Conservation (phyloP, 2,113 vertebrate species). For the Rousettus leschenaultii region DNA sequence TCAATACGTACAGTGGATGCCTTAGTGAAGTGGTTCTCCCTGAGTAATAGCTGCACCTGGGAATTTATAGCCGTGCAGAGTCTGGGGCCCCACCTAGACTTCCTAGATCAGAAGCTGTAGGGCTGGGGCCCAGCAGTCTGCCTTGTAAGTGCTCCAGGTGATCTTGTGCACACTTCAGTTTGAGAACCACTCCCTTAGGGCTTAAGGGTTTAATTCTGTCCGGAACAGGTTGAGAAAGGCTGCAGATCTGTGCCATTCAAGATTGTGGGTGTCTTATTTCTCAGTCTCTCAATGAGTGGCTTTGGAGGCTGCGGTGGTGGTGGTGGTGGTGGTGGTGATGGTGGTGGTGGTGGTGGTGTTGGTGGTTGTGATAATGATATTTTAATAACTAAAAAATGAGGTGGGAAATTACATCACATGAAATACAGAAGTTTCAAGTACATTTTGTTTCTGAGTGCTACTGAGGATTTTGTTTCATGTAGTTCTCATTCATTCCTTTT, state of each 20-base stretch:
- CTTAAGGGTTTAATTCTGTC: not conserved
- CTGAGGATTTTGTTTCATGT: not conserved
- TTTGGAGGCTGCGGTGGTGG: not conserved
- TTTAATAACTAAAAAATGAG: constrained; percentile 25
- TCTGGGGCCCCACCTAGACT: not conserved
- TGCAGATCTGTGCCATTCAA: constrained; percentile 2
- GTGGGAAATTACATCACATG: constrained; percentile 9
- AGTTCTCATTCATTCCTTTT: not conserved
- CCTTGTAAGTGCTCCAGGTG: not conserved
- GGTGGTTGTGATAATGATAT: not conserved
- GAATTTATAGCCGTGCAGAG: not conserved
- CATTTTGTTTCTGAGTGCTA: not conserved
- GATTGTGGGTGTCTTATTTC: not conserved
- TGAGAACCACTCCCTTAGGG: constrained; percentile 15
- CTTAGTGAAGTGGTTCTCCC: constrained; percentile 26
- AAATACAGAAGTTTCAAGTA: not conserved
- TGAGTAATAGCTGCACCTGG: not conserved
- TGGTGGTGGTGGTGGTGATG: not conserved
- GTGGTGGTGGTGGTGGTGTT: no score
- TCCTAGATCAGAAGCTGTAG: not conserved
- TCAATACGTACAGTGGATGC: not conserved
- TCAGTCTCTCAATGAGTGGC: not conserved
- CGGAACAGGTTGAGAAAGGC: constrained; percentile 37
- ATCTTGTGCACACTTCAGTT: not conserved
- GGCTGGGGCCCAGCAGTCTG: not conserved